Evolutionary conservation across 2,797 vertebrate genomes (phyloP).

Genomic region (Leptoclinus maculatus): DNA sequence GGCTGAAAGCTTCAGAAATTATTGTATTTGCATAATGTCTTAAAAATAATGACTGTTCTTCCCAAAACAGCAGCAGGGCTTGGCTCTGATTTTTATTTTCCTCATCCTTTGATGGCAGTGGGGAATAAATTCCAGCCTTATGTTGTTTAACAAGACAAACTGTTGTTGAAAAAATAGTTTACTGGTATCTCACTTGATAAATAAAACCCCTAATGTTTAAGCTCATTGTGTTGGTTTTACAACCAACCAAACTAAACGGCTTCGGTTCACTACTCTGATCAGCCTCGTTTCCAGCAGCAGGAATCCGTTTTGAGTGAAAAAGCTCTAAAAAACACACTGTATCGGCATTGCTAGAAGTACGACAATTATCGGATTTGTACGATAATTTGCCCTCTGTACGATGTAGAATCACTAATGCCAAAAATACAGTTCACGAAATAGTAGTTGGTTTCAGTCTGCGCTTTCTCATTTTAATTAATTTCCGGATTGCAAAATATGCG

Average conservation of each 20-base stretch:
- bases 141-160: not conserved
- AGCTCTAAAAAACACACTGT: not conserved
- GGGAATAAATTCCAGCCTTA: not conserved
- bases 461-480: not conserved
- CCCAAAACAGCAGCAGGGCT: not conserved
- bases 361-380: not conserved
- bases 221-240: too few relatives aligned
- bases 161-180: not conserved
- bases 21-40: not conserved
- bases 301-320: too few relatives aligned
- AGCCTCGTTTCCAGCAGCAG: too few relatives aligned
- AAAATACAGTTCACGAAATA: not conserved
- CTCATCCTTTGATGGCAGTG: not conserved
- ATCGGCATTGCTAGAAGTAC: not conserved
- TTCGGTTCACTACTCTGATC: too few relatives aligned
- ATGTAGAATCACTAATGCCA: not conserved
- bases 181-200: not conserved
- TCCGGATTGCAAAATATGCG: not conserved
- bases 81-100: not conserved
- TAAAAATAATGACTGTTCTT: not conserved
- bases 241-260: too few relatives aligned
- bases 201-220: not conserved
- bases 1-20: not conserved
- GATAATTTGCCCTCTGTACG: not conserved
- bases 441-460: not conserved